These are phyloP conservation scores for Papilio dardanus DNA, from an alignment of 1,140 invertebrate species.

Conservation along the genomic window DNA sequence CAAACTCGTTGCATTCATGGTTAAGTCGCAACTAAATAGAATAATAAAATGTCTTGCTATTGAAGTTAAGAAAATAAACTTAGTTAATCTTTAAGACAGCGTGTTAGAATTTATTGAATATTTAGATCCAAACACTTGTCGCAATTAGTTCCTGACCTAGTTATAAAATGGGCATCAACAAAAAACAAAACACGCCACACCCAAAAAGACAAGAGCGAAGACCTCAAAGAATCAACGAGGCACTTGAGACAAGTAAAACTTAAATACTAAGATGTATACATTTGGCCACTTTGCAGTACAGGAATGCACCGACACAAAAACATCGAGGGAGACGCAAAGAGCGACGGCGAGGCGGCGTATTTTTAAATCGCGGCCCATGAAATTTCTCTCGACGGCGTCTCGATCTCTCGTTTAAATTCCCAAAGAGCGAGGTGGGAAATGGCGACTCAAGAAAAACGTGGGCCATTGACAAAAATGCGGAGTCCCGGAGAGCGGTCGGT, in stretches of 20 bases:
- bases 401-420: slow-evolving; percentile 69
- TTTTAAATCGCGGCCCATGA: slow-evolving; percentile 48
- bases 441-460: slow-evolving; percentile 58
- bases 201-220: not conserved
- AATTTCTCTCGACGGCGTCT: slow-evolving; percentile 50
- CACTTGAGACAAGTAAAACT: not conserved
- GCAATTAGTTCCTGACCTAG: too few species aligned
- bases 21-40: not conserved
- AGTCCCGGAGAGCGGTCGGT: slow-evolving; percentile 57
- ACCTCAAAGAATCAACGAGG: not conserved
- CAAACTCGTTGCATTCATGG: not conserved
- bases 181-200: not conserved
- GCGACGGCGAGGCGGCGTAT: slow-evolving; percentile 42
- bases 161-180: too few species aligned
- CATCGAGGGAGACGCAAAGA: slow-evolving; percentile 40
- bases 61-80: too few species aligned
- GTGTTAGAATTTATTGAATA: too few species aligned
- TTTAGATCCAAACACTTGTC: too few species aligned
- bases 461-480: slow-evolving; percentile 63
- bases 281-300: slow-evolving; percentile 45
- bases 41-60: too few species aligned
- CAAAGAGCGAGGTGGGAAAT: slow-evolving; percentile 63
- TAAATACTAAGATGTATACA: slow-evolving; percentile 1
- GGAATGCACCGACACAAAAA: slow-evolving; percentile 46
- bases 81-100: too few species aligned